phyloP scores from a whole-genome alignment of 1,140 invertebrate genomes.

The Metopolophium dirhodum region DNA sequence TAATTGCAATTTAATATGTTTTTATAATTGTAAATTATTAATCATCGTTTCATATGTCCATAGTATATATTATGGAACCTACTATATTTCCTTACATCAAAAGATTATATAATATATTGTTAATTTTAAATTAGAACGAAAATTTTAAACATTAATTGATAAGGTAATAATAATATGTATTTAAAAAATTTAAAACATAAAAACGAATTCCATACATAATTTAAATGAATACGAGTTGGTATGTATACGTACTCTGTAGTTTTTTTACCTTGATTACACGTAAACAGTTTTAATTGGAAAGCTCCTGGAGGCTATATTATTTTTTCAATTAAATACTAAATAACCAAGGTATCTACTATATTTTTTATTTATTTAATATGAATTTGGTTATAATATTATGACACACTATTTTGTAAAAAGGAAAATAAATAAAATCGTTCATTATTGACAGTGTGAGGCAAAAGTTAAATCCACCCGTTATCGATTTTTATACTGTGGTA shows the following conservation, averaged over 20 bases:
- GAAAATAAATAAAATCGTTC: neutral
- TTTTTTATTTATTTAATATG: neutral
- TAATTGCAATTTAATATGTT: neutral
- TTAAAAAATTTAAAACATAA: neutral
- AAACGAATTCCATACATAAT: neutral
- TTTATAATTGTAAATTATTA: neutral
- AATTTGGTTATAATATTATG: neutral
- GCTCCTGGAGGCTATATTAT: neutral
- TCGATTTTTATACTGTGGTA: neutral
- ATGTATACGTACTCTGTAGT: neutral
- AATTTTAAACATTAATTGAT: neutral
- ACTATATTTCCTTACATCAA: too few relatives aligned
- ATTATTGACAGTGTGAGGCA: neutral
- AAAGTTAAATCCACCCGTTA: neutral
- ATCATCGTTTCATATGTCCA: neutral
- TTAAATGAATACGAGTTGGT: neutral
- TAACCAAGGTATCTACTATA: neutral
- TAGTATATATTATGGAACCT: too few relatives aligned
- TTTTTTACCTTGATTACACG: neutral
- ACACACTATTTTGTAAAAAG: neutral
- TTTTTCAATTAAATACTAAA: neutral
- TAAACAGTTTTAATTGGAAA: neutral
- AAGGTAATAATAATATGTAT: neutral
- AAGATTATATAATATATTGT: neutral
- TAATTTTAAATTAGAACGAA: neutral